Percentiles rank a stretch among this genome's conserved stretches.
These are phyloP conservation scores for Amniataba percoides DNA, from an alignment of 2,797 vertebrate genomes.

Conservation along the genomic window DNA sequence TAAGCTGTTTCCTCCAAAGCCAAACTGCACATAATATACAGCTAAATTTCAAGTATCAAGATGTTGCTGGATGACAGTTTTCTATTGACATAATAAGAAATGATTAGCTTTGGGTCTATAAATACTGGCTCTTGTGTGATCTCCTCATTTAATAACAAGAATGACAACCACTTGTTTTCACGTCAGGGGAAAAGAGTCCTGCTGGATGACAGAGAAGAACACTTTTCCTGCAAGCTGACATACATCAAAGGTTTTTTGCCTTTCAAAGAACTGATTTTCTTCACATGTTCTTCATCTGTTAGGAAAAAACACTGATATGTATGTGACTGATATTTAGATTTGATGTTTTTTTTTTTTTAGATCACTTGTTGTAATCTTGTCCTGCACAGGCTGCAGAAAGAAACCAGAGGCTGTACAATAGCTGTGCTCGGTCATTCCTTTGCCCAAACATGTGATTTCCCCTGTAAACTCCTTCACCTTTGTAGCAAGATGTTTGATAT, in stretches of 20 bases:
- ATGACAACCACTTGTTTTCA: constrained; percentile 33
- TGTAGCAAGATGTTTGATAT: constrained; percentile 1
- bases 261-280: constrained; percentile 10
- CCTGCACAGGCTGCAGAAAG: background rate
- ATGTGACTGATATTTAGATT: background rate
- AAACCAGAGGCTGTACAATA: background rate
- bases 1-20: background rate
- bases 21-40: background rate
- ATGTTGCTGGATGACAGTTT: constrained; percentile 7
- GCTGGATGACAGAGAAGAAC: background rate
- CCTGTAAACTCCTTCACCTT: background rate
- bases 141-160: constrained; percentile 17
- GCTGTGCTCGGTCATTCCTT: background rate
- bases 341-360: constrained; percentile 35
- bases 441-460: background rate
- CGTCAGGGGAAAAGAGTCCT: constrained; percentile 17
- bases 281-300: background rate
- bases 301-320: background rate
- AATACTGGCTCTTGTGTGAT: background rate
- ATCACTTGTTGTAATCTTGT: background rate
- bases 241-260: background rate
- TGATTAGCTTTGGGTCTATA: constrained; percentile 5
- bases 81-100: background rate
- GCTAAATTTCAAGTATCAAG: background rate
- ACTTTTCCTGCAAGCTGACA: constrained; percentile 16